Base-by-base conservation (phyloP, 1,140 invertebrate genomes). In the Lordiphosa stackelbergi region DNA sequence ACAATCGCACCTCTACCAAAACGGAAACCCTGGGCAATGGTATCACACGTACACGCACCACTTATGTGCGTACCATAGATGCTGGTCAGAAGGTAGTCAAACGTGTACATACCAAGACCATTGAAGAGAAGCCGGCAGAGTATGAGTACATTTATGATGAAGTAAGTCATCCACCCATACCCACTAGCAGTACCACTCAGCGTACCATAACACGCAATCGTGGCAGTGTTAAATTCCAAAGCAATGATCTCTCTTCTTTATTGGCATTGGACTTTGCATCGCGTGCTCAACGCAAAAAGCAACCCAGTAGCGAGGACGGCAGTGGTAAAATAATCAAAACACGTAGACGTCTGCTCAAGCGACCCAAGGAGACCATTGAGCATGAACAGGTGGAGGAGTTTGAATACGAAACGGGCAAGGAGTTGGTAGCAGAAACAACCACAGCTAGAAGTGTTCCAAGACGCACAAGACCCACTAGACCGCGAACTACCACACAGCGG, bases 91-190 rank as follows among this genome's bases (percentile, higher is more conserved):
- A 86, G 13, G 65, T 69, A 1, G 59, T 85, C 0, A 83, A 79
- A 40, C 73, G 73, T 5, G 53, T 83, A 0, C 77, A 75, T 8
- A 85, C 65, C 0, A 86, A 86, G 36, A 83, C 66, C 1, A 38
- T 86, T 3, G 45, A 83, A 10, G 69, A 85, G 52, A 70, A 66
- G 19, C 79, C 73, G 0, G 65, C 69, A 0, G 85, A 86, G 7
- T 87, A 85, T 31, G 85, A 85, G 49, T 74, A 86, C 24, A 41
- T 85, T 2, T 66, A 73, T 5, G 71, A 84, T n/a, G 71, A 75
- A 22, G 24, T 64, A 0, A 79, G 38, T 6, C 58, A 74, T 7
- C 65, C 72, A 9, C 24, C 28, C 49, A 2, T 19, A 22, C 5
- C 8, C 53, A 6, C 10, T 38, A 8, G 28, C 28, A 75, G 62